Evolutionary conservation across 2,113 vertebrate species (phyloP).

Genomic region (Sylvilagus bachmani): DNA sequence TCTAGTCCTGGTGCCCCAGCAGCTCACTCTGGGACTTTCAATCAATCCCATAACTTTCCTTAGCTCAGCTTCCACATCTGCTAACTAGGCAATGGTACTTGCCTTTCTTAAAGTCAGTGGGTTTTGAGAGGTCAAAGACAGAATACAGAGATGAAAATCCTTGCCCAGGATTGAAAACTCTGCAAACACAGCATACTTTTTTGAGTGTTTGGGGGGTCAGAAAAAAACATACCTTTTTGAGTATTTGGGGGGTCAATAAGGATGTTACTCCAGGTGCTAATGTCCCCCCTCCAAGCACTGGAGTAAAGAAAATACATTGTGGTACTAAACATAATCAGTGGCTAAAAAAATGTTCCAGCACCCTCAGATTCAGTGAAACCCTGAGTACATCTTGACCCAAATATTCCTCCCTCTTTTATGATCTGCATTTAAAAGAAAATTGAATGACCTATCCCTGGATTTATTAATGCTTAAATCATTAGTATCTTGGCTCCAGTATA

Average conservation of each 20-base stretch:
- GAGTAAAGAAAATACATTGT: neutral
- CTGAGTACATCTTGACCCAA: slow-evolving; percentile 66
- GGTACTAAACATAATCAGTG: neutral
- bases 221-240: neutral
- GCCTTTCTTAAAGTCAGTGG: neutral
- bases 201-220: neutral
- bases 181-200: neutral
- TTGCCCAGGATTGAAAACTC: neutral
- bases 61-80: slow-evolving; percentile 38
- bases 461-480: slow-evolving; percentile 81
- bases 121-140: neutral
- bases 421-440: slow-evolving; percentile 76
- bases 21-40: neutral
- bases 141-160: neutral
- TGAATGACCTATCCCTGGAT: slow-evolving; percentile 75
- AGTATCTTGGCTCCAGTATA: slow-evolving; percentile 74
- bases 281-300: neutral
- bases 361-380: slow-evolving; percentile 60
- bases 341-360: slow-evolving; percentile 31
- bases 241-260: slow-evolving; percentile 8
- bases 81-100: neutral
- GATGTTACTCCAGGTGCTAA: neutral
- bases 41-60: slow-evolving; percentile 17
- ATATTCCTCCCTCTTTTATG: slow-evolving; percentile 62
- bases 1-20: neutral